phyloP scores from a whole-genome alignment of 2,888 invertebrate genomes.

The Terebella lapidaria region DNA sequence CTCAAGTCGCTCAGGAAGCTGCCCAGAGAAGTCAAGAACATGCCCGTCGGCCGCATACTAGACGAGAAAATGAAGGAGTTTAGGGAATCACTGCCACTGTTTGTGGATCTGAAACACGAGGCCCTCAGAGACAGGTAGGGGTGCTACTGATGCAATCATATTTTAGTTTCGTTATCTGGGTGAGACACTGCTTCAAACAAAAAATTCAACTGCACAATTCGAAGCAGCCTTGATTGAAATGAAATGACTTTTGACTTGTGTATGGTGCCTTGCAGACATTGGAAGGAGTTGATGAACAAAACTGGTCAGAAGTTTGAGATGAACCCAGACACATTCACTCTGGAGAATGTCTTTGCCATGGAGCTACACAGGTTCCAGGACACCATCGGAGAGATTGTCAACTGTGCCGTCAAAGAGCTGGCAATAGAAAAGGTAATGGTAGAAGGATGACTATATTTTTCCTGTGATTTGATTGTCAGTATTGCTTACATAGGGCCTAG shows the following conservation, averaged over 20 bases:
- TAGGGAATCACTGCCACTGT: conserved; percentile 78
- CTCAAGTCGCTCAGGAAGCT: conserved; percentile 74
- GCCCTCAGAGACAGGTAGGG: conserved; percentile 69
- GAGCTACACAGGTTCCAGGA: conserved; percentile 76
- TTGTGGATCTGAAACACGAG: conserved; percentile 86
- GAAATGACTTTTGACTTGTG: too few relatives aligned
- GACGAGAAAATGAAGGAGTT: conserved; percentile 85
- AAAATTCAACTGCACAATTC: too few relatives aligned
- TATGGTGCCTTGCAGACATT: conserved; percentile 63
- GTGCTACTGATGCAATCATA: too few relatives aligned
- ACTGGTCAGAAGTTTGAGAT: conserved; percentile 79
- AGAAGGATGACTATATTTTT: too few relatives aligned
- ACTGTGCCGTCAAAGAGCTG: conserved; percentile 82
- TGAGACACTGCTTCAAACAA: too few relatives aligned
- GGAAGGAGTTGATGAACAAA: conserved; percentile 81
- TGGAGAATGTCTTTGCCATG: conserved; percentile 90
- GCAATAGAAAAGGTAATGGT: conserved; percentile 72
- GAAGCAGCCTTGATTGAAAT: too few relatives aligned
- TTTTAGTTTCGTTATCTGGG: too few relatives aligned
- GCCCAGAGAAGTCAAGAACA: conserved; percentile 60
- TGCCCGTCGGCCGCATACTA: conserved; percentile 65
- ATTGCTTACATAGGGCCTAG: too few relatives aligned
- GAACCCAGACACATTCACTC: conserved; percentile 80
- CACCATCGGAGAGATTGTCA: conserved; percentile 79
- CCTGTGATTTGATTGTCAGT: neutral